Evolutionary conservation across 2,113 vertebrate genomes (phyloP), one percentile per base, ranked within the genome.

Genomic region (Brienomyrus longianalis): DNA sequence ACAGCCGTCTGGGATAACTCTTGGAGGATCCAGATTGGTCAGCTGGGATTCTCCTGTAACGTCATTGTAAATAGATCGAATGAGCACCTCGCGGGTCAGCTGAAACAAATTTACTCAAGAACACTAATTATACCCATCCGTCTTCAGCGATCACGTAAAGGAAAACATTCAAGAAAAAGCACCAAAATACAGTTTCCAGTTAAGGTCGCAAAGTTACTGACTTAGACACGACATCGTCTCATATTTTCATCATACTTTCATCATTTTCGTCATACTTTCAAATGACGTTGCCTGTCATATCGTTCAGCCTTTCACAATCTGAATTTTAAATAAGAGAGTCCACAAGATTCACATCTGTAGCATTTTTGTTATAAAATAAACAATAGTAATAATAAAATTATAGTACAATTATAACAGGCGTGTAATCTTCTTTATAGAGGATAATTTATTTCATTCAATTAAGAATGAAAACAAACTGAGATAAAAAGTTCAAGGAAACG

Each of bases 1-100:
- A 91, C 94, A 97, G 39, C 96, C 97, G 35, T 93, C 85, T 8
- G 98, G 97, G 91, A 99, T 97, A 88, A 91, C 89, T 83, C 92
- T 93, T 21, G 96, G 95, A 52, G 97, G 97, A 92, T 98, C 95
- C 86, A 92, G 90, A 56, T 98, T 95, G 90, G 96, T 97, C 56
- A 98, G 91, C 89, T 97, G 98, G 92, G 97, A 96, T 93, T 96
- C 95, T 92, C 96, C 98, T 99, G 91, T 62, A 52, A 84, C 35
- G 21, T 43, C 19, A 87, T 9, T 85, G 74, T 50, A 59, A 48
- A 59, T 19, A 70, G 23, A 56, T 23, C 47, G n/a, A 45, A 83
- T 48, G 27, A 83, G 39, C 39, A 47, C 17, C 43, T 83, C 9
- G 13, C 23, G 47, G 9, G 3, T 45, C 83, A 83, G 10, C 47